A percentile compares a stretch with the other conserved stretches of the same genome.
Conservation (phyloP, 2,888 invertebrate species). For the Keiferia lycopersicella region DNA sequence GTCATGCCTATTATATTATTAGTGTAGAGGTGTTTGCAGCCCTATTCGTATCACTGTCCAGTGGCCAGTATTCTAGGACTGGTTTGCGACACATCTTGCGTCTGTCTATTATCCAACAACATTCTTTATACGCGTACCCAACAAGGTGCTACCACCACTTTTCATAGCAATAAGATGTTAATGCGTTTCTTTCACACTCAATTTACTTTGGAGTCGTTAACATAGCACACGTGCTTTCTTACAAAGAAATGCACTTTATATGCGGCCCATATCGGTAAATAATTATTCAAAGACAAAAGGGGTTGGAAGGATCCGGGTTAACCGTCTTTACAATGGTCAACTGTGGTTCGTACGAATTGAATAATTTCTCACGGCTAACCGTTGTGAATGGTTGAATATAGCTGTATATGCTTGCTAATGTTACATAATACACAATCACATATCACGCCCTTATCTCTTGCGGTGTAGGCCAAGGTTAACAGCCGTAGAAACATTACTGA, state of each 20-base stretch:
- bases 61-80: conserved; percentile 36
- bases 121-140: conserved; percentile 40
- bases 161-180: conserved; percentile 31
- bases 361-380: neutral
- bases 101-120: conserved; percentile 41
- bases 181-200: conserved; percentile 40
- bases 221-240: conserved; percentile 57
- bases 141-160: conserved; percentile 28
- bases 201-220: conserved; percentile 35
- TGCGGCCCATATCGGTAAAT: conserved; percentile 31
- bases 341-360: neutral
- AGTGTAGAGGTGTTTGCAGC: neutral
- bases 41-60: conserved; percentile 40
- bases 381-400: too few species aligned
- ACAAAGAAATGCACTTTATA: conserved; percentile 65
- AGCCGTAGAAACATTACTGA: too few species aligned
- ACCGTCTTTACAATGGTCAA: conserved; percentile 47
- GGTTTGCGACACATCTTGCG: conserved; percentile 56
- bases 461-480: too few species aligned
- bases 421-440: too few species aligned
- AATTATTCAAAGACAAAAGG: conserved; percentile 26
- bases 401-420: too few species aligned
- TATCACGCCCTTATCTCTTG: too few species aligned
- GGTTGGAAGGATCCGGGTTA: conserved; percentile 75
- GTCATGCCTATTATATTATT: neutral